phyloP scores from a whole-genome alignment of 2,113 vertebrate species.

The Grallaria varia region DNA sequence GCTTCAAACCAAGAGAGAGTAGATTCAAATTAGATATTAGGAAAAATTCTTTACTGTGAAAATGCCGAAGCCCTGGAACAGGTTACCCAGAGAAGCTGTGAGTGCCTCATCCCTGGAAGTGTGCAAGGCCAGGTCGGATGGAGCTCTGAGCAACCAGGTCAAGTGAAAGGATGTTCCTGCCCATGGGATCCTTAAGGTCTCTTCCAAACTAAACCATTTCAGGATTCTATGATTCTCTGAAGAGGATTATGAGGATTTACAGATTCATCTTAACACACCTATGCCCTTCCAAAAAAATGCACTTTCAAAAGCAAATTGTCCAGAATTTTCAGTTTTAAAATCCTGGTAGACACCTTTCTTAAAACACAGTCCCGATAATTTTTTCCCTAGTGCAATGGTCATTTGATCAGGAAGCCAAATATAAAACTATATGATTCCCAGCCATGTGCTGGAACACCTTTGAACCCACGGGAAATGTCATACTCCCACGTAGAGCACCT shows the following conservation, averaged over 20 bases:
- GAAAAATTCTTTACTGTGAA: neutral
- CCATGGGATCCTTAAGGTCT: neutral
- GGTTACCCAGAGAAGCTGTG: neutral
- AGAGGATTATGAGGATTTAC: neutral
- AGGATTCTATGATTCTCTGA: neutral
- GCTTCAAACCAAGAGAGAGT: neutral
- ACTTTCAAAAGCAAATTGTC: neutral
- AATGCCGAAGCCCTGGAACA: neutral
- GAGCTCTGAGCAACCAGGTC: neutral
- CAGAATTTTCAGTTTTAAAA: neutral
- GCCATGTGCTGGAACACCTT: neutral
- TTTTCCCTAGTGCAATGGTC: neutral
- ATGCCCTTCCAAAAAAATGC: neutral
- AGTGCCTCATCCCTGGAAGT: too few species aligned
- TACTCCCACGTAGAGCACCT: accelerated
- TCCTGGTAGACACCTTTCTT: neutral
- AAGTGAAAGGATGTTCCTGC: neutral
- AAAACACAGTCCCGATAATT: neutral
- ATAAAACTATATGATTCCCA: neutral
- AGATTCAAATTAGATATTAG: neutral
- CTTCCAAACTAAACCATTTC: neutral
- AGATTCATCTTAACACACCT: neutral
- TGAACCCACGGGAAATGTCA: neutral
- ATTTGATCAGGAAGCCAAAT: neutral
- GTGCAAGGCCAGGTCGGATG: neutral